A percentile compares a stretch with the other conserved stretches of the same genome.
Conservation (phyloP, 2,797 vertebrate genomes). For the Alexandromys oeconomus region DNA sequence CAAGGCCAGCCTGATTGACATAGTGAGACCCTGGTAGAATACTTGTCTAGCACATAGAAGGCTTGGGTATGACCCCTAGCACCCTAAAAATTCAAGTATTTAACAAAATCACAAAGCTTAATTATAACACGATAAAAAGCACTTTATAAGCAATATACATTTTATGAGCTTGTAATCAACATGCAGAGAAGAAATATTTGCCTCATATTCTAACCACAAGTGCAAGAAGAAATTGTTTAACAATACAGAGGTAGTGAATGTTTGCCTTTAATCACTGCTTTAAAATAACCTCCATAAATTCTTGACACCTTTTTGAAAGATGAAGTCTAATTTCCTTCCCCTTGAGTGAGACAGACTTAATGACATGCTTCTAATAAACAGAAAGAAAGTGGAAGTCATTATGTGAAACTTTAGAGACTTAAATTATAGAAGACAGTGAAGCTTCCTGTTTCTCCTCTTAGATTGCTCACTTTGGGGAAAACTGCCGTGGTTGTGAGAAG, state of each 20-base stretch:
- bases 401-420: background rate
- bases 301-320: conserved; percentile 36
- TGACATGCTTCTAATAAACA: conserved; percentile 14
- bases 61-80: background rate
- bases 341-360: background rate
- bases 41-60: background rate
- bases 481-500: background rate
- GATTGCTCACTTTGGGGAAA: background rate
- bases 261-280: conserved; percentile 37
- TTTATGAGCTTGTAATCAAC: conserved; percentile 30
- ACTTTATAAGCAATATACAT: conserved; percentile 50
- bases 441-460: background rate
- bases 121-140: conserved; percentile 34
- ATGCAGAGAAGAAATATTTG: conserved; percentile 44
- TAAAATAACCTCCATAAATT: conserved; percentile 58
- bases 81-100: background rate
- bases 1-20: background rate
- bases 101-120: conserved; percentile 27
- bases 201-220: conserved; percentile 39
- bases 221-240: conserved; percentile 43
- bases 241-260: conserved; percentile 39
- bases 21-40: background rate
- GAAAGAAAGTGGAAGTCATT: background rate
- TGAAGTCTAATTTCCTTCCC: conserved; percentile 1
- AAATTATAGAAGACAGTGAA: conserved; percentile 16